Evolutionary conservation across 2,888 invertebrate species (phyloP), one percentile per base, ranked within the genome.

Genomic region (Ennomos erosarius): DNA sequence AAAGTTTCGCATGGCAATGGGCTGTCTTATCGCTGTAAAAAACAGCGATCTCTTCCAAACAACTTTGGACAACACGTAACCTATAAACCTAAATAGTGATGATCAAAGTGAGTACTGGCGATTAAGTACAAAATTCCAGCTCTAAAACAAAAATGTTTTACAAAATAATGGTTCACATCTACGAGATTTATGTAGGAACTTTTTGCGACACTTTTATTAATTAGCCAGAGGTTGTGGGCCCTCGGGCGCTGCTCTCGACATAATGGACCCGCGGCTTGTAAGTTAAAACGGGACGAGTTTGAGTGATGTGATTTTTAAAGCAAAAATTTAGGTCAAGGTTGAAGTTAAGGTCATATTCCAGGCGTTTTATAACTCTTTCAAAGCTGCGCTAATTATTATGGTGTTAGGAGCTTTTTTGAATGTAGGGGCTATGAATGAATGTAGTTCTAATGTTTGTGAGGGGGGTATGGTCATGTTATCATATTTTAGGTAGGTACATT

Each of bases 191-290:
- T 74, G 71, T 59, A 55, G 62, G 67, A 71, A 78, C 68, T 64
- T 78, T 75, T 69, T 68, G 71, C 67, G 71, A 71, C 75, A 74
- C 68, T 76, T 75, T 65, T 64, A 76, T 78, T 78, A 78, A 78
- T 78, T 76, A 78, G 75, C 62, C 45, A 40, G 46, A 50, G 60
- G 64, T 47, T 64, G 59, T 57, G 59, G 57, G 49, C 64, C 64
- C 63, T 62, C 50, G n/a, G 58, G 59, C 63, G 55, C 10, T n/a
- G 57, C 67, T 71, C 68, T 72, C 61, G 53, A 73, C 68, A 72
- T 78, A 76, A 78, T 76, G 70, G 71, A 63, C 62, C 65, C 66
- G 59, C 57, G 65, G 75, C 76, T 71, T 65, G 50, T 64, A 62
- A 70, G 65, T 70, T 71, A 70, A 77, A 74, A 74, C 62, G 67